Evolutionary conservation across 2,797 vertebrate species (phyloP).

Genomic region (Propithecus perrieri): DNA sequence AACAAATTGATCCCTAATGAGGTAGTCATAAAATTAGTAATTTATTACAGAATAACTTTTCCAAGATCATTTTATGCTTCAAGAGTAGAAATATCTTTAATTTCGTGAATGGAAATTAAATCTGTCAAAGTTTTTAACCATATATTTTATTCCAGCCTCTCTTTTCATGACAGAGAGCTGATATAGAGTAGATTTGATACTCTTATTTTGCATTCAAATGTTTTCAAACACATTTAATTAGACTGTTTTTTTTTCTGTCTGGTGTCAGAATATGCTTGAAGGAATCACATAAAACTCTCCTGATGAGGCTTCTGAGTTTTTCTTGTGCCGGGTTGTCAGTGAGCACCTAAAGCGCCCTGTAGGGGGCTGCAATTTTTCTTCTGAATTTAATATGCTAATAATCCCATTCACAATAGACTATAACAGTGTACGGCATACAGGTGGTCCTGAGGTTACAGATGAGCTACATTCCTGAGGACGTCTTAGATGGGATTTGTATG

Average conservation of each 20-base stretch:
- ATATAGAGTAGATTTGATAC: slow-evolving; percentile 46
- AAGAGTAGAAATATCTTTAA: not conserved
- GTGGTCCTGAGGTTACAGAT: not conserved
- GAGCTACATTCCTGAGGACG: not conserved
- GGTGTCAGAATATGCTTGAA: slow-evolving; percentile 53
- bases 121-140: slow-evolving; percentile 20
- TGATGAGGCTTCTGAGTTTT: slow-evolving; percentile 33
- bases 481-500: not conserved
- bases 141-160: slow-evolving; percentile 11
- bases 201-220: slow-evolving; percentile 22
- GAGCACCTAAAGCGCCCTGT: not conserved
- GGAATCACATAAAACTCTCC: slow-evolving; percentile 44
- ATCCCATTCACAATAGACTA: not conserved
- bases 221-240: slow-evolving; percentile 70
- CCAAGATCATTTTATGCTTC: not conserved
- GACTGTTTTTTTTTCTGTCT: slow-evolving; percentile 55
- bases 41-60: slow-evolving; percentile 13
- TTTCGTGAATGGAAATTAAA: slow-evolving; percentile 61
- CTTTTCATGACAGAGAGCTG: not conserved
- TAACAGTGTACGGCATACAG: not conserved
- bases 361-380: not conserved
- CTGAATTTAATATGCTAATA: slow-evolving; percentile 52
- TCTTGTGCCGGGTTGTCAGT: slow-evolving; percentile 7
- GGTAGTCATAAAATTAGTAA: not conserved
- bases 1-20: not conserved